These are phyloP conservation scores for Spodoptera picta DNA, from an alignment of 2,888 invertebrate species.

Conservation along the genomic window DNA sequence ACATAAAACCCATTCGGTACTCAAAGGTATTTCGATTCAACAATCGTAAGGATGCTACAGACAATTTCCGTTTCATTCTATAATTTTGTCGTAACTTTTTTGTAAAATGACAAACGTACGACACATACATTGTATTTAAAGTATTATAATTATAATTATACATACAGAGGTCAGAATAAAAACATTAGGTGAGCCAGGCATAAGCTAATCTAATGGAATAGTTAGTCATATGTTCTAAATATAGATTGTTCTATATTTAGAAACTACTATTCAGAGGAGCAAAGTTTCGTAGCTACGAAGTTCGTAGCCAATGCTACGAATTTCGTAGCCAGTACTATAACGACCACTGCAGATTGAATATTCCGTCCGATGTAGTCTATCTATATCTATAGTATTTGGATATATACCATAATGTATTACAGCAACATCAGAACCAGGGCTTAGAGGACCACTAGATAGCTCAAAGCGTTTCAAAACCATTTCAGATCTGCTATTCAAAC, in stretches of 20 bases:
- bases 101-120: no score
- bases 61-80: neutral
- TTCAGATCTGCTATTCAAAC: slow-evolving; percentile 16
- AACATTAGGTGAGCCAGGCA: no score
- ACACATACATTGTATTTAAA: no score
- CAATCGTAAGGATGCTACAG: neutral
- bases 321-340: neutral
- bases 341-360: slow-evolving; percentile 12
- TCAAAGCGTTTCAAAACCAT: slow-evolving; percentile 1
- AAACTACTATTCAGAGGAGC: neutral
- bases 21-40: slow-evolving; percentile 8
- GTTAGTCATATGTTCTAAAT: no score
- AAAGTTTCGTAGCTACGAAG: neutral
- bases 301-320: neutral
- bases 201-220: no score
- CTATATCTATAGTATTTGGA: neutral
- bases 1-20: slow-evolving; percentile 19
- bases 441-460: slow-evolving; percentile 8
- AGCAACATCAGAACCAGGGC: neutral
- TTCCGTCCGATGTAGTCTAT: slow-evolving; percentile 6
- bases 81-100: neutral
- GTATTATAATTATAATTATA: no score
- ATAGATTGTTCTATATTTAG: no score
- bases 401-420: slow-evolving; percentile 3
- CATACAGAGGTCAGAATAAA: no score